Conservation (phyloP, 2,113 vertebrate genomes). For the Dromiciops gliroides region DNA sequence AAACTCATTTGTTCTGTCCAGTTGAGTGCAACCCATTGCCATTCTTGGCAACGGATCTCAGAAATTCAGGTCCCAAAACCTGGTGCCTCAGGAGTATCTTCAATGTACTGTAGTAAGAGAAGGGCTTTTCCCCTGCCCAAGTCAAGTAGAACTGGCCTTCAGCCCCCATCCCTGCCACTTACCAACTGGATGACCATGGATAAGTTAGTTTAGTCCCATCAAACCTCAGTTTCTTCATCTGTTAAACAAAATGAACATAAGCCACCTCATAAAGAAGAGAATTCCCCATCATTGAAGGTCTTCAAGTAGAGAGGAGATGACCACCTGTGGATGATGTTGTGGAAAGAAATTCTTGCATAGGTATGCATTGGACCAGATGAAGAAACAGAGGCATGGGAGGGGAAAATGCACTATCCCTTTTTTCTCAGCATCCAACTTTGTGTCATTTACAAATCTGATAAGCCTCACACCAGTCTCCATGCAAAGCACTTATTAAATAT, state of each 20-base stretch:
- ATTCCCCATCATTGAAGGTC: background rate
- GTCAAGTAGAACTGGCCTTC: background rate
- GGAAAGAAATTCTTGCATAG: background rate
- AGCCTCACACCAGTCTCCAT: background rate
- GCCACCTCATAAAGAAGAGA: background rate
- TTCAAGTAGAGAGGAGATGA: background rate
- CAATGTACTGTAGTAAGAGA: too few species aligned
- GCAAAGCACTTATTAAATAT: background rate
- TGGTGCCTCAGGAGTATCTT: too few species aligned
- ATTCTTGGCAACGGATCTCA: too few species aligned
- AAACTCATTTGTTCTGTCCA: too few species aligned
- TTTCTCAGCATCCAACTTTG: background rate
- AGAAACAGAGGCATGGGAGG: background rate
- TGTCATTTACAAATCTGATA: background rate
- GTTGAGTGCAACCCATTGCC: too few species aligned
- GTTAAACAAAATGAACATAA: background rate
- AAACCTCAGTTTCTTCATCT: background rate
- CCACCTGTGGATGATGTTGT: background rate
- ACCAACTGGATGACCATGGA: background rate
- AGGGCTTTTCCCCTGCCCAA: too few species aligned
- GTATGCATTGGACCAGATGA: background rate
- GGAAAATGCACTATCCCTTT: background rate
- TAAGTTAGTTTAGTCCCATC: slow-evolving; percentile 21
- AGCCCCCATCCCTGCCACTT: background rate
- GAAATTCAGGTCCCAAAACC: too few species aligned